Base-by-base conservation (phyloP, 2,797 vertebrate species). In the Benthosema pterotum region DNA sequence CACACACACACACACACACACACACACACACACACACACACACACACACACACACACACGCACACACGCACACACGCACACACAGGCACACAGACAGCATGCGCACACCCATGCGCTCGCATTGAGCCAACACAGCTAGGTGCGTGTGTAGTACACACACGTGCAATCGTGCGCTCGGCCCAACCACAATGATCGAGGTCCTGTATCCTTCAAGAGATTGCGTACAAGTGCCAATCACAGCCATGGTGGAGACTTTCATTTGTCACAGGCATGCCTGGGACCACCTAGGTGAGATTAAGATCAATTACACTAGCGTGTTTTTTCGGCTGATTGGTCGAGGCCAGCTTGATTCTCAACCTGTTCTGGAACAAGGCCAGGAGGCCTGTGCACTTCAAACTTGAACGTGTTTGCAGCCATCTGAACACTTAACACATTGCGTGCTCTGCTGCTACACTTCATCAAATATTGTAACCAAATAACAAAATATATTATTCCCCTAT, bases 141-240 rank as follows among this genome's bases (percentile, higher is more conserved):
- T n/a, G n/a, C 28, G 8, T 5, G 25, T 5, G 28, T 32, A 32
- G 22, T 52, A 15, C 32, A 11, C 22, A 52, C 12, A 61, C n/a
- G 28, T n/a, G 43, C 47, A 67, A 61, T 67, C 48, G 54, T 45
- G 52, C 8, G 49, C 38, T 65, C 52, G 65, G 72, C 57, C 52
- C 22, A 59, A 72, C 63, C 42, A 48, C 53, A 76, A 72, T 71
- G 59, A 72, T 73, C 49, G 52, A 56, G 67, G 75, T 63, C 49
- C 56, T 47, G 12, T 59, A 61, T 73, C 72, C 49, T 74, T 75
- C 63, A 77, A 56, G 52, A 64, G 58, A 82, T 78, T 55, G 68
- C 74, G 65, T 66, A 38, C 71, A 67, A 51, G 46, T 80, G 78
- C 75, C 83, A 71, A 62, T 81, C 78, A 75, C 54, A 56, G 47